These are phyloP conservation scores for Nothura maculosa DNA, from an alignment of 2,797 vertebrate species.

Conservation along the genomic window DNA sequence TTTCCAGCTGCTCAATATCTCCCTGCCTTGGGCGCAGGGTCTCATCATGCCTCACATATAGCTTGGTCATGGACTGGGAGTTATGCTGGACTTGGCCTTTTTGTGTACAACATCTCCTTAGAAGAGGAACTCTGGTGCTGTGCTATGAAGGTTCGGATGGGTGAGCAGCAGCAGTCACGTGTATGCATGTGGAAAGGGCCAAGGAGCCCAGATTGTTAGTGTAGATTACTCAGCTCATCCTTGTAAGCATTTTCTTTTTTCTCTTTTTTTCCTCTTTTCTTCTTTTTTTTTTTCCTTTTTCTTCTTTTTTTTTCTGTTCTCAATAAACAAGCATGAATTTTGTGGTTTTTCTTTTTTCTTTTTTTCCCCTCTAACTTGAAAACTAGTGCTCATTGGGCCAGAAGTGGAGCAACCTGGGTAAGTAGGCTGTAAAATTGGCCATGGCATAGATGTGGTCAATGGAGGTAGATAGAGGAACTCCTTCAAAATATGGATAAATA, in stretches of 20 bases:
- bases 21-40: neutral
- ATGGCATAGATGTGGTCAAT: neutral
- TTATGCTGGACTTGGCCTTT: too few species aligned
- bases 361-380: neutral
- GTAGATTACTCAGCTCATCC: neutral
- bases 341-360: neutral
- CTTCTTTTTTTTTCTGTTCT: neutral
- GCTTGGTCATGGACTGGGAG: too few species aligned
- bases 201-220: neutral
- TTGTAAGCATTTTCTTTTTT: neutral
- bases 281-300: too few species aligned
- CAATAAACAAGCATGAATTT: neutral
- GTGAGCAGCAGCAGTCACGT: neutral
- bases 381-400: neutral
- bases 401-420: neutral
- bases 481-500: neutral
- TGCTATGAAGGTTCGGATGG: neutral
- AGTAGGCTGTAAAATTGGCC: neutral
- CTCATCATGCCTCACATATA: neutral
- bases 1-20: neutral
- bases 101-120: too few species aligned
- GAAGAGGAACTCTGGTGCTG: neutral
- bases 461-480: neutral
- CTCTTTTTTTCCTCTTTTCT: too few species aligned
- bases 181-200: rapidly evolving